Evolutionary conservation across 2,888 invertebrate species (phyloP), one percentile per base, ranked within the genome.

Genomic region (Drosophila koepferae): DNA sequence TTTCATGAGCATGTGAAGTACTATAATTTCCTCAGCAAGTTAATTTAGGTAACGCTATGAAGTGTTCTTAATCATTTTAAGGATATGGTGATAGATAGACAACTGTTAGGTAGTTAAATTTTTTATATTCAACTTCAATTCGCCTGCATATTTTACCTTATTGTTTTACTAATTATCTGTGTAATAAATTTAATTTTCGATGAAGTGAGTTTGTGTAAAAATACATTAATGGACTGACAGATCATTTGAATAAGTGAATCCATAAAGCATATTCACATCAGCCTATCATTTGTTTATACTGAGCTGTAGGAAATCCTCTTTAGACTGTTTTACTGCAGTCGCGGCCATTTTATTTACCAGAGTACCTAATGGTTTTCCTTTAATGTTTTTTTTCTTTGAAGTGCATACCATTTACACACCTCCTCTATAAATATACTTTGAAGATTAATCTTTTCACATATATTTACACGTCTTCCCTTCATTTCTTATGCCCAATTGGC

Each of bases 401-500:
- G 1, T 46, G 44, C 44, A 23, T 46, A 58, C 16, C 34, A 58
- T 36, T 41, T 18, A n/a, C 7, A 18, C 14, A 44, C 8, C 43
- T 23, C 1, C 31, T 20, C 9, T 58, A 20, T 20, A n/a, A 23
- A 23, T 58, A n/a, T 12, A 3, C 36, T 12, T 36, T 10, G 36
- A 38, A 48, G 46, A 46, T 38, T 59, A 38, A 48, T 28, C 46
- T 38, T 8, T n/a, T n/a, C 4, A 36, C 34, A 34, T 44, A 36
- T 36, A n/a, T 31, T 49, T 49, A 34, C 18, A 2, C 38, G 40
- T 40, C 16, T 40, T 41, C 40, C 49, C 60, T 49, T 49, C 8
- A 49, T 54, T 59, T 31, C 14, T 20, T 12, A 40, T n/a, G 44
- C 59, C 34, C 75, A 66, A 61, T 72, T 51, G 49, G 54, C 59